Evolutionary conservation across 2,797 vertebrate genomes (phyloP).

Genomic region (Cacajao melanocephalus): DNA sequence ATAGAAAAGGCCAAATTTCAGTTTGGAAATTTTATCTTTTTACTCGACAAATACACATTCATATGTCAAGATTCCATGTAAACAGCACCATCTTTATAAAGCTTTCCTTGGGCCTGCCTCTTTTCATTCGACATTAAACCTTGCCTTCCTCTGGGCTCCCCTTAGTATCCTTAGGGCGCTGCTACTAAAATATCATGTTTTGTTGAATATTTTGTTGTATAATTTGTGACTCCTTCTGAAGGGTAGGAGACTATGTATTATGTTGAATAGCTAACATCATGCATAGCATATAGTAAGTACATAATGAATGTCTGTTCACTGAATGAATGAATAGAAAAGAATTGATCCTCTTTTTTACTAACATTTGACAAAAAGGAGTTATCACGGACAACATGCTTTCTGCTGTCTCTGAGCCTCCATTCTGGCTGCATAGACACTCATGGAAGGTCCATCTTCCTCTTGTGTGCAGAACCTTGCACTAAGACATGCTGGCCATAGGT

Average conservation of each 20-base stretch:
- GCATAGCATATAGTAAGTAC: not conserved
- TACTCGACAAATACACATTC: not conserved
- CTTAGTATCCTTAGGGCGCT: not conserved
- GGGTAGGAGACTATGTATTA: not conserved
- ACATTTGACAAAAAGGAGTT: not conserved
- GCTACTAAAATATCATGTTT: not conserved
- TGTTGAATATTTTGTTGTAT: not conserved
- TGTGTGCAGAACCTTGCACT: not conserved
- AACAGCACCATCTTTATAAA: not conserved
- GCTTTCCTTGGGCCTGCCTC: not conserved
- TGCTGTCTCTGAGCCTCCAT: not conserved
- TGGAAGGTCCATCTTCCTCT: not conserved
- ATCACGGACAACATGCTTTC: not conserved
- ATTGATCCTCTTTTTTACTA: not conserved
- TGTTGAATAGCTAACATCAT: not conserved
- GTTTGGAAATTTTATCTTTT: not conserved
- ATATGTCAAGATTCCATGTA: not conserved
- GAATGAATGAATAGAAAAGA: not conserved
- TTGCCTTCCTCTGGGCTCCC: not conserved
- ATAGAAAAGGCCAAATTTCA: not conserved
- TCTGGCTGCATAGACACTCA: not conserved
- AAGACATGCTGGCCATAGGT: not conserved
- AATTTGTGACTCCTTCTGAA: not conserved
- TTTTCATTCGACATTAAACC: not conserved
- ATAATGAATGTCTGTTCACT: not conserved